Percentiles rank a stretch among this genome's conserved stretches.
phyloP scores from a whole-genome alignment of 2,888 invertebrate species.

The Melanostoma mellinum region DNA sequence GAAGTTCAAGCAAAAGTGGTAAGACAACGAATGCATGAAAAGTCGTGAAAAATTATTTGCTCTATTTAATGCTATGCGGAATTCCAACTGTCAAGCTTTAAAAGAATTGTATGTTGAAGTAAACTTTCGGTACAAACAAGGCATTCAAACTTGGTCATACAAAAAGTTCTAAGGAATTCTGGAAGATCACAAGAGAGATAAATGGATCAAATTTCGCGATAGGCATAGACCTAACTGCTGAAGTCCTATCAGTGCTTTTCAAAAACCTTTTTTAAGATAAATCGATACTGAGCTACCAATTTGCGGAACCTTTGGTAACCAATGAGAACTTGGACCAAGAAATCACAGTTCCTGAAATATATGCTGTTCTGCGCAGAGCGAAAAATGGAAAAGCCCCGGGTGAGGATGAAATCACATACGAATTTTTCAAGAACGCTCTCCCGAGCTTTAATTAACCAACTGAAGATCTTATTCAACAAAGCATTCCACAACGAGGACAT shows the following conservation, averaged over 20 bases:
- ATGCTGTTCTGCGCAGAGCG: not conserved
- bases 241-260: not conserved
- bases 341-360: not conserved
- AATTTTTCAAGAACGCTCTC: not conserved
- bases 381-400: not conserved
- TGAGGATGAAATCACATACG: too few species aligned
- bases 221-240: constrained; percentile 1
- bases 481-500: not conserved
- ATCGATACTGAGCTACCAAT: not conserved
- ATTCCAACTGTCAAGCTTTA: too few species aligned
- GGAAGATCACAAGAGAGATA: too few species aligned
- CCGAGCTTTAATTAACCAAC: not conserved
- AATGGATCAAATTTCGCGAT: too few species aligned
- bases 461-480: not conserved
- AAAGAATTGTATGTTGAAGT: too few species aligned
- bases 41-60: too few species aligned
- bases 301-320: not conserved
- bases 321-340: not conserved
- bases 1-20: too few species aligned
- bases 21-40: too few species aligned
- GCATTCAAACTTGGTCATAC: too few species aligned
- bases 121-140: too few species aligned
- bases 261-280: not conserved
- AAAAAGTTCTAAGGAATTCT: too few species aligned
- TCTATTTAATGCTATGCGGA: too few species aligned